These are phyloP conservation scores for Drosophila mimetica DNA, from an alignment of 2,888 invertebrate genomes.

Conservation along the genomic window DNA sequence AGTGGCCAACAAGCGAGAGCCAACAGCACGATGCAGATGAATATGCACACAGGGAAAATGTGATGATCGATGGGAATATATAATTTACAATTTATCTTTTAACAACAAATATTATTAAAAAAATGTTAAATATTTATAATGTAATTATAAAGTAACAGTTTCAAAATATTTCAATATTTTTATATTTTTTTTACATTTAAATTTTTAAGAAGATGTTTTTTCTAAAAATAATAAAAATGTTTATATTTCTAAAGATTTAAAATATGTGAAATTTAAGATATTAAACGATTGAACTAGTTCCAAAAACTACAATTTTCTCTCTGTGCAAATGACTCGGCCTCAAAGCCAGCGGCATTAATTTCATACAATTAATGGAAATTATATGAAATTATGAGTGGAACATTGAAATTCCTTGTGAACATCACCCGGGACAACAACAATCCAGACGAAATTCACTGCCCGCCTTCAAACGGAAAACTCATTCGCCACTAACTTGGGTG, in stretches of 20 bases:
- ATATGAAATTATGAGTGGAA: conserved; percentile 75
- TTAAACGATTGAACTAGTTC: not conserved
- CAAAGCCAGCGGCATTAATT: conserved; percentile 68
- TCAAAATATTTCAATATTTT: no score
- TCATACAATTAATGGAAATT: conserved; percentile 79
- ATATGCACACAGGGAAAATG: conserved; percentile 2
- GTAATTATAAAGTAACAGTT: no score
- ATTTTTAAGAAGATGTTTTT: no score
- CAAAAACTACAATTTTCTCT: not conserved
- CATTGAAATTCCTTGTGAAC: conserved; percentile 78
- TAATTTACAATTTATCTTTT: no score
- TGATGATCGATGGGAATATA: no score
- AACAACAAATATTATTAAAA: no score
- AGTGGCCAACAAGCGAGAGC: conserved; percentile 47
- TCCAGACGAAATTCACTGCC: conserved; percentile 31
- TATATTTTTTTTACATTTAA: no score
- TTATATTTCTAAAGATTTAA: no score
- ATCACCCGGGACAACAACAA: conserved; percentile 72
- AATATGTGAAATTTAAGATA: no score
- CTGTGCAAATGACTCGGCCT: conserved; percentile 10
- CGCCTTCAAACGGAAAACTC: conserved; percentile 48
- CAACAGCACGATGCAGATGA: conserved; percentile 15
- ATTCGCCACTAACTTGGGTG: conserved; percentile 39
- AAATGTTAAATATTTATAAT: no score
- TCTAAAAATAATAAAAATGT: no score